phyloP scores from a whole-genome alignment of 2,888 invertebrate species.

The Netelia fuscicornis region DNA sequence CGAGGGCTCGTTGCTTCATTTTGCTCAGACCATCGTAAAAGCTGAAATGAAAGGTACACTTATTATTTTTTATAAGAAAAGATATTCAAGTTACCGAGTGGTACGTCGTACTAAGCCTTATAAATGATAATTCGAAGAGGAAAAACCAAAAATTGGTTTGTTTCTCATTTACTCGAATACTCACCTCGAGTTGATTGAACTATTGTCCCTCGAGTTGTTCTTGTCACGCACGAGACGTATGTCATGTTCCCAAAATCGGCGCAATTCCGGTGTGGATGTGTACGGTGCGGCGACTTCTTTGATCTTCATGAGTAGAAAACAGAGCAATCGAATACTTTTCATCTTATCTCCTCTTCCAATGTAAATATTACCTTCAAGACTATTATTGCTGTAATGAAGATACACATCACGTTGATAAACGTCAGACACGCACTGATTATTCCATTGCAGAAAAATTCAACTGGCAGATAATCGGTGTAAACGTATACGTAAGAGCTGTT shows the following conservation, averaged over 20 bases:
- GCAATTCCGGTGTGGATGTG: constrained; percentile 90
- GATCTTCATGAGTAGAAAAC: constrained; percentile 85
- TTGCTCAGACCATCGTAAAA: constrained; percentile 85
- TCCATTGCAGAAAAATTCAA: constrained; percentile 92
- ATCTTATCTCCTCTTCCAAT: not conserved
- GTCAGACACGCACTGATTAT: constrained; percentile 92
- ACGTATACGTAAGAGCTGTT: constrained; percentile 89
- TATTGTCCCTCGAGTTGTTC: constrained; percentile 80
- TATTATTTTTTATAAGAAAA: constrained; percentile 1
- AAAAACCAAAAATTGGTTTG: not conserved
- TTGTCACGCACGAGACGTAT: constrained; percentile 90
- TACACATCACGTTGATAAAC: constrained; percentile 93
- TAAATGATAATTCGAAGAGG: not conserved
- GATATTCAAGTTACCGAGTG: not conserved
- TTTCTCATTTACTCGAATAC: not conserved
- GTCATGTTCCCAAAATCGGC: constrained; percentile 92
- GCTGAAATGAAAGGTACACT: constrained; percentile 77
- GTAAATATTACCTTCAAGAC: constrained; percentile 88
- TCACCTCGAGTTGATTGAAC: constrained; percentile 80
- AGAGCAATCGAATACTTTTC: constrained; percentile 7
- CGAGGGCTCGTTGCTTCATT: constrained; percentile 86
- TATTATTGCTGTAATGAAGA: constrained; percentile 92
- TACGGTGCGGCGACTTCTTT: constrained; percentile 94
- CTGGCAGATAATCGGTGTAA: constrained; percentile 91
- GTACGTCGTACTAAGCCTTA: not conserved